Evolutionary conservation across 2,888 invertebrate species (phyloP), one percentile per base, ranked within the genome.

Genomic region (Pseudanteris insignis): DNA sequence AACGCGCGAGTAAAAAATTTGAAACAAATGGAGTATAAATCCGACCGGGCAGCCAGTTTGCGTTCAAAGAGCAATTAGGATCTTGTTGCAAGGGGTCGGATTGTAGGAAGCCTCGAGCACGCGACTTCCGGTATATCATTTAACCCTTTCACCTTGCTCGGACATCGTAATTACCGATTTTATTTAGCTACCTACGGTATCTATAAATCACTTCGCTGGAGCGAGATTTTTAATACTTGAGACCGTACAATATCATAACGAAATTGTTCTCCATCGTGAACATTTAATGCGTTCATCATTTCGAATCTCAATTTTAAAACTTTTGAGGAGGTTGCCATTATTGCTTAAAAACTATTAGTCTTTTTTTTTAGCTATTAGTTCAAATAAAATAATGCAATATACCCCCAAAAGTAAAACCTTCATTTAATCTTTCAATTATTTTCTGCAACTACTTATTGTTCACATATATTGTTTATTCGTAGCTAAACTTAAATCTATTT

Each of bases 51-150:
- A 34, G 41, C n/a, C 8, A 24, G 55, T 44, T 47, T 43, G 41
- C 46, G 46, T 24, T 48, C 32, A 30, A 37, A 28, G 58, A 66
- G 55, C 65, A 71, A 72, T 71, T 68, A 70, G 65, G 64, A 67
- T 72, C 69, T 40, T 51, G 33, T 71, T 67, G 58, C 58, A 62
- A 34, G 30, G 47, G 48, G 41, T 58, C 68, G 67, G 72, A 72
- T 72, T 72, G 66, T 55, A 58, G 64, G 71, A 72, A 72, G 71
- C 73, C 72, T 70, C 55, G 63, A 64, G 66, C 67, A 65, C 64
- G 64, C 66, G 62, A 68, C 69, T 70, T 74, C 74, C 73, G 71
- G 72, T 58, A 65, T 70, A 70, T 70, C 69, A 51, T 64, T 71
- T 70, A 61, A 44, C 61, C 55, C 46, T 50, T 64, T 66, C 65